Evolutionary conservation across 2,888 invertebrate species (phyloP).

Genomic region (Andrena chrysosceles): DNA sequence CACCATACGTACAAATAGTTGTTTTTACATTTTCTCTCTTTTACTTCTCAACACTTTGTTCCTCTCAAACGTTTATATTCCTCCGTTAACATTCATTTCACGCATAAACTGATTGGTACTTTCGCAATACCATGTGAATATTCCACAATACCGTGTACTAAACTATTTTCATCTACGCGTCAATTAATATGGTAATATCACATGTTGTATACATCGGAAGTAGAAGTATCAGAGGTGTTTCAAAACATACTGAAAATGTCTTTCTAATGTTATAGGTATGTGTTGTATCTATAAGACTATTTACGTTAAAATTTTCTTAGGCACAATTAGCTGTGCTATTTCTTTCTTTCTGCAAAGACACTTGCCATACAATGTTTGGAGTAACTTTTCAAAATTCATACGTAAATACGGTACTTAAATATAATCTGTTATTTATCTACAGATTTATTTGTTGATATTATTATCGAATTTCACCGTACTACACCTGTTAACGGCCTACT

Average conservation of each 20-base stretch:
- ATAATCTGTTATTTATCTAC: slow-evolving; percentile 45
- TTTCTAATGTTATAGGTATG: slow-evolving; percentile 35
- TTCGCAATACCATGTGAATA: slow-evolving; percentile 37
- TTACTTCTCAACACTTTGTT: slow-evolving; percentile 31
- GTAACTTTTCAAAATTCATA: slow-evolving; percentile 47
- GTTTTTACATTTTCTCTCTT: slow-evolving; percentile 36
- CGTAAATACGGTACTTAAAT: slow-evolving; percentile 49
- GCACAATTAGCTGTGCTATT: slow-evolving; percentile 57
- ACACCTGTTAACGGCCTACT: slow-evolving; percentile 39
- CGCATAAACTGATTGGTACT: slow-evolving; percentile 49
- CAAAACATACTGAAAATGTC: slow-evolving; percentile 43
- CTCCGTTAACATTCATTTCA: slow-evolving; percentile 54
- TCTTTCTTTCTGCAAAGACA: slow-evolving; percentile 50
- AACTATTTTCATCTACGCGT: slow-evolving; percentile 42
- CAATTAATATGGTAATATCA: slow-evolving; percentile 62
- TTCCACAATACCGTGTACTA: slow-evolving; percentile 42
- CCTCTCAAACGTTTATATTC: slow-evolving; percentile 33
- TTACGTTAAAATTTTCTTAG: slow-evolving; percentile 47
- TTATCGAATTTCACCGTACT: slow-evolving; percentile 31
- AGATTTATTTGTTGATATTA: slow-evolving; percentile 28
- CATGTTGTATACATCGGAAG: slow-evolving; percentile 64
- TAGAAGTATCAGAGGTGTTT: slow-evolving; percentile 58
- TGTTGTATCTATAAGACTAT: slow-evolving; percentile 33
- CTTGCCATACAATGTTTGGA: slow-evolving; percentile 66
- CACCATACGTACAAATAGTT: slow-evolving; percentile 58